Base-by-base conservation (phyloP, 2,797 vertebrate species). In the Mormyrus proboscirostris region DNA sequence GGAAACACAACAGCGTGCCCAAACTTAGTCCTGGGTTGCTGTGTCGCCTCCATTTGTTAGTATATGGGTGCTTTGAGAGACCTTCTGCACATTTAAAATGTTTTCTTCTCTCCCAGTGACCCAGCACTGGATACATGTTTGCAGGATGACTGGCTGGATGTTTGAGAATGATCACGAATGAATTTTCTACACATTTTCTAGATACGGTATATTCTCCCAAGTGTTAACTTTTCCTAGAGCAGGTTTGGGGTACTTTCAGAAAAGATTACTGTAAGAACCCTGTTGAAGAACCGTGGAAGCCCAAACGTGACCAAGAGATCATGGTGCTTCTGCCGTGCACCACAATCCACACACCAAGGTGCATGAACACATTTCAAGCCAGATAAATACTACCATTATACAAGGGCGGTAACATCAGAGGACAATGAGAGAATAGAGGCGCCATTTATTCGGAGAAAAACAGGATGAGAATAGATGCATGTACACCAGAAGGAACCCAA, bases 371-470 rank as follows among this genome's bases (percentile, higher is more conserved):
- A 50, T 19, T 82, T 82, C 19, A 22, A 2, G 38, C 38, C 38
- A 79, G 73, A 79, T n/a, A 49, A 19, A 49, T 12, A 53, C 25
- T 14, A 4, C 4, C 44, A 53, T 50, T 22, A 85, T 25, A 85
- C 8, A 51, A 33, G 44, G 4, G 49, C 8, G 14, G 51, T 41
- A 57, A n/a, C 85, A 59, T 12, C 51, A 38, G 14, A 12, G 16
- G 50, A 38, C 12, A 86, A 55, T 57, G 33, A 57, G 49, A 33
- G 51, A 87, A 55, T 41, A 57, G 22, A 87, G 25, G 29, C 41
- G 53, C 16, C 10, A 3, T 87, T 87, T 57, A 87, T 87, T 87
- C 14, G 19, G 50, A 87, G 29, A 22, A 87, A 87, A 87, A 87
- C 7, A 38, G 22, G 25, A 57, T 2, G 19, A 57, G 29, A 41